These are phyloP conservation scores for Latrodectus geometricus DNA, from an alignment of 1,140 invertebrate genomes.

Conservation along the genomic window DNA sequence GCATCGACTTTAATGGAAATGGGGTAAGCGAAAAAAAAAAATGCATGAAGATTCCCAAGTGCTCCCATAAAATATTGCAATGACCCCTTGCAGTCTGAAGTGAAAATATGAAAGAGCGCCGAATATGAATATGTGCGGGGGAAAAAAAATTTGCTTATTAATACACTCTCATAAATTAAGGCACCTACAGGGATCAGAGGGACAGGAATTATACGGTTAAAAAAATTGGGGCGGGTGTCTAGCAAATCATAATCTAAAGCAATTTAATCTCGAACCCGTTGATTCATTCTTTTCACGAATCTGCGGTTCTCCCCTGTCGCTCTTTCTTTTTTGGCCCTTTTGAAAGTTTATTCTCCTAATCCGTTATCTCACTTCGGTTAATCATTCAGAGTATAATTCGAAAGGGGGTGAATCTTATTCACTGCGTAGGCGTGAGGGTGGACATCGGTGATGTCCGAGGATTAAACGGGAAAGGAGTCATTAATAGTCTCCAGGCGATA, in stretches of 20 bases:
- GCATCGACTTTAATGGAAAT: constrained; percentile 3
- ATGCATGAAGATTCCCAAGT: not conserved
- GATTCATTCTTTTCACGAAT: constrained; percentile 45
- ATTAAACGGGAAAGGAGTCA: not conserved
- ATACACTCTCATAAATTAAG: constrained; percentile 54
- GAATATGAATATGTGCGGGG: not conserved
- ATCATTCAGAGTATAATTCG: constrained; percentile 6
- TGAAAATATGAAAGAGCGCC: not conserved
- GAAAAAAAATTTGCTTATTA: constrained; percentile 29
- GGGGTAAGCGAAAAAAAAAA: constrained; percentile 6
- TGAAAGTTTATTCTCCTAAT: constrained; percentile 36
- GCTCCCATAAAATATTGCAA: constrained; percentile 39
- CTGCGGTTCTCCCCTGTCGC: not conserved
- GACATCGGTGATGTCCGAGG: not conserved
- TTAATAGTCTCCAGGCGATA: too few species aligned
- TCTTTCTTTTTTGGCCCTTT: not conserved
- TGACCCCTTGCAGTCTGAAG: not conserved
- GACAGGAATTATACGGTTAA: not conserved
- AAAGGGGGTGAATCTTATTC: constrained; percentile 20
- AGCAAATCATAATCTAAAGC: constrained; percentile 51
- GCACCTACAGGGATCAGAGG: not conserved
- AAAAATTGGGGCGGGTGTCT: constrained; percentile 9
- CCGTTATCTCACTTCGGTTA: constrained; percentile 30
- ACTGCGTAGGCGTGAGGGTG: constrained; percentile 9
- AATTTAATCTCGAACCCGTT: constrained; percentile 43